Conservation (phyloP, 2,888 invertebrate genomes). For the Tupiocoris notatus region DNA sequence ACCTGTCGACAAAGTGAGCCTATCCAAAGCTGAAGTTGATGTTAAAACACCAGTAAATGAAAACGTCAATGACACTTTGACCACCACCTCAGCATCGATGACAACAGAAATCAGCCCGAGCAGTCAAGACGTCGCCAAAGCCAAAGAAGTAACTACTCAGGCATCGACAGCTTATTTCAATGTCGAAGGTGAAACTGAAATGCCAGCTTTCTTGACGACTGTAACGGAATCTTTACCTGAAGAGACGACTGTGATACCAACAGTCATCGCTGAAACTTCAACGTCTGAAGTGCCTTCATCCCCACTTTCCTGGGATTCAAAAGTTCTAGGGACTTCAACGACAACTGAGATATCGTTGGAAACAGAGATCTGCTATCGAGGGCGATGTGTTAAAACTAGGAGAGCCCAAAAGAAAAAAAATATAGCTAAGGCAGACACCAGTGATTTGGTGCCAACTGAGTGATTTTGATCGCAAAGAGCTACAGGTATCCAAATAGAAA, state of each 20-base stretch:
- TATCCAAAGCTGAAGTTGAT: background rate
- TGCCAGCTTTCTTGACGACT: conserved; percentile 1
- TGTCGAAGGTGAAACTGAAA: conserved; percentile 22
- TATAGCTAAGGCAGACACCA: conserved; percentile 16
- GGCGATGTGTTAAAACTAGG: conserved; percentile 73
- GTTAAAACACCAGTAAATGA: background rate
- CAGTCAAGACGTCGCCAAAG: conserved; percentile 18
- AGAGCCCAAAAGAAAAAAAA: conserved; percentile 48
- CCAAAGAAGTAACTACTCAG: background rate
- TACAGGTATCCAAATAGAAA: background rate
- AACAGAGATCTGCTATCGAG: conserved; percentile 85
- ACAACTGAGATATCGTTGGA: conserved; percentile 80
- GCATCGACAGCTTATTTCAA: conserved; percentile 20
- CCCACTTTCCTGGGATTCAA: conserved; percentile 55
- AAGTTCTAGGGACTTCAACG: conserved; percentile 70
- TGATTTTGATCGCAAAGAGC: conserved; percentile 13
- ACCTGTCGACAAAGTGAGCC: conserved; percentile 13
- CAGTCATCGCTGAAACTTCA: background rate
- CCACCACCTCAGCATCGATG: conserved; percentile 6
- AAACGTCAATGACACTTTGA: background rate
- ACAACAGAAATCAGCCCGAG: conserved; percentile 22
- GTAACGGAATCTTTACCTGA: background rate
- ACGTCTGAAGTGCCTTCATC: conserved; percentile 1
- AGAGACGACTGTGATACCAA: conserved; percentile 1
- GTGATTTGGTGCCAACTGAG: conserved; percentile 46